phyloP scores from a whole-genome alignment of 1,140 invertebrate genomes.

The Heliconius himera region DNA sequence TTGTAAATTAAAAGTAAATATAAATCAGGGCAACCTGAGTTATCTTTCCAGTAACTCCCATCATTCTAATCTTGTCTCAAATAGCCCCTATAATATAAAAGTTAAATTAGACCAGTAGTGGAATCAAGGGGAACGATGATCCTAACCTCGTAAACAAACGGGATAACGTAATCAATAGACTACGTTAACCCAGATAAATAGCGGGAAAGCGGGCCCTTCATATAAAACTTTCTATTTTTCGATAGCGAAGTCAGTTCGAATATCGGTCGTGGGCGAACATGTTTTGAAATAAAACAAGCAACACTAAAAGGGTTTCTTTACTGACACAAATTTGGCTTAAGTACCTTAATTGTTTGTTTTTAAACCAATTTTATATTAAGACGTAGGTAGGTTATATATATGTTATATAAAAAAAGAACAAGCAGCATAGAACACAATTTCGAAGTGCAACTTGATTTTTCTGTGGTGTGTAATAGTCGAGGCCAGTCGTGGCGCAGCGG shows the following conservation, averaged over 20 bases:
- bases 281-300: conserved; percentile 53
- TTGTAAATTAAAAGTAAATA: background rate
- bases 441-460: too few species aligned
- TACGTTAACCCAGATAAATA: conserved; percentile 68
- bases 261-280: conserved; percentile 73
- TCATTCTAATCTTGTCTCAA: conserved; percentile 26
- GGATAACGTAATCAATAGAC: conserved; percentile 48
- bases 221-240: conserved; percentile 79
- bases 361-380: background rate
- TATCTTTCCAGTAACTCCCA: conserved; percentile 10
- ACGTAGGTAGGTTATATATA: background rate
- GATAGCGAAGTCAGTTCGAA: conserved; percentile 65
- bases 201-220: conserved; percentile 71
- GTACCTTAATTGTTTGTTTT: conserved; percentile 27
- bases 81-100: conserved; percentile 29
- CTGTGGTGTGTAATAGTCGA: too few species aligned
- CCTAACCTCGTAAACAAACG: conserved; percentile 40
- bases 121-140: conserved; percentile 35
- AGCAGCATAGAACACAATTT: too few species aligned
- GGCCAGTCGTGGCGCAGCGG: too few species aligned
- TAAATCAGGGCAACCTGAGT: background rate
- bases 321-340: conserved; percentile 37
- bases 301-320: conserved; percentile 30
- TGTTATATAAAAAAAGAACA: too few species aligned
- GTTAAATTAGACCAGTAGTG: conserved; percentile 36